phyloP scores from a whole-genome alignment of 2,113 vertebrate species.

The Platichthys flesus region DNA sequence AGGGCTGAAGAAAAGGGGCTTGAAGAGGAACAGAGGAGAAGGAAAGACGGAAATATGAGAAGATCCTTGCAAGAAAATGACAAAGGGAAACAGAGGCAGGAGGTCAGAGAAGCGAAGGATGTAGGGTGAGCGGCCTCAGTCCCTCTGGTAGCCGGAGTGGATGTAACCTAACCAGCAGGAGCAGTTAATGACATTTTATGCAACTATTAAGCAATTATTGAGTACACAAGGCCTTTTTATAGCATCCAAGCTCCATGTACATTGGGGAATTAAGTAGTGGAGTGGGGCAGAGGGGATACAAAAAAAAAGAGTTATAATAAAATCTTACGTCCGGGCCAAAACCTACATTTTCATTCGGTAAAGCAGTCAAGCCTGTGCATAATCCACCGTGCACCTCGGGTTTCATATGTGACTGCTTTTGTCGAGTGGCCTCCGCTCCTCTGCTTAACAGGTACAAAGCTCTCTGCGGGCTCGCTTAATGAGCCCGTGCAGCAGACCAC shows the following conservation, averaged over 20 bases:
- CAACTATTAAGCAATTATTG: constrained; percentile 84
- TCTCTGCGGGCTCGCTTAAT: constrained; percentile 62
- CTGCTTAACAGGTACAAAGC: constrained; percentile 86
- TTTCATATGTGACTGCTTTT: constrained; percentile 85
- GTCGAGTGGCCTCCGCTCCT: constrained; percentile 65
- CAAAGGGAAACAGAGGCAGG: constrained; percentile 33
- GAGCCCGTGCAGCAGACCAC: constrained; percentile 39
- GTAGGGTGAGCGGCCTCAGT: constrained; percentile 39
- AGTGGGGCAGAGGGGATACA: constrained; percentile 79
- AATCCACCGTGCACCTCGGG: constrained; percentile 87
- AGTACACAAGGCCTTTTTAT: constrained; percentile 90
- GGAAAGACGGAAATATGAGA: constrained; percentile 20
- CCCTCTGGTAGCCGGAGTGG: constrained; percentile 56
- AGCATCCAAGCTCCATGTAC: constrained; percentile 78
- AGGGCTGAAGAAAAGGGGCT: not conserved
- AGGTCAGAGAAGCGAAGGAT: constrained; percentile 35
- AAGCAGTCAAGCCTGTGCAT: constrained; percentile 87
- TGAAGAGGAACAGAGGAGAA: constrained; percentile 3
- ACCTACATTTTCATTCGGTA: constrained; percentile 93
- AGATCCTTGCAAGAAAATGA: constrained; percentile 16
- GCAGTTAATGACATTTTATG: constrained; percentile 85
- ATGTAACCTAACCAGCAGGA: constrained; percentile 72
- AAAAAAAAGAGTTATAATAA: constrained; percentile 72
- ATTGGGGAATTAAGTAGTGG: constrained; percentile 77
- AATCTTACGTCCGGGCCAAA: constrained; percentile 85